Conservation (phyloP, 2,797 vertebrate genomes). For the Enteromius paludinosus region DNA sequence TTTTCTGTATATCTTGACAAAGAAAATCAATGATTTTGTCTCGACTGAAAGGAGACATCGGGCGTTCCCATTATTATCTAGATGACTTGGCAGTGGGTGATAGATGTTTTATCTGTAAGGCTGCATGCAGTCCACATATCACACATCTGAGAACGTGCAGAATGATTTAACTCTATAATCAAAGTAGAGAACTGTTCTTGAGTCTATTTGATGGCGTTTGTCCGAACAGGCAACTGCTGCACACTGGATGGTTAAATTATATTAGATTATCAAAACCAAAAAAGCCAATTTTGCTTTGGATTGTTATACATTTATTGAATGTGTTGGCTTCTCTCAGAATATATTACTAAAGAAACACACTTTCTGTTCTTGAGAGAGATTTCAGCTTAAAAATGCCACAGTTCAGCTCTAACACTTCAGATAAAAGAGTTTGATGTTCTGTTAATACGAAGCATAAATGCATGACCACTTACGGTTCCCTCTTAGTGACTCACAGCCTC, state of each 20-base stretch:
- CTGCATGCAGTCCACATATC: conserved; percentile 10
- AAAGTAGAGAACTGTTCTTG: neutral
- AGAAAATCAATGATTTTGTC: conserved; percentile 31
- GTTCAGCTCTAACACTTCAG: conserved; percentile 3
- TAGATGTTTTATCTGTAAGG: conserved; percentile 7
- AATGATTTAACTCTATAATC: conserved; percentile 5
- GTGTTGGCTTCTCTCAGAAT: neutral
- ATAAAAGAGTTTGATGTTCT: conserved; percentile 14
- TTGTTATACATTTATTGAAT: conserved; percentile 16
- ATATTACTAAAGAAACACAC: neutral
- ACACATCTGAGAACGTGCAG: conserved; percentile 15
- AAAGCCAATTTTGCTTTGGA: neutral
- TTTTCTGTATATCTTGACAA: conserved; percentile 21
- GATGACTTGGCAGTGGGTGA: neutral
- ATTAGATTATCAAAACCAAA: conserved; percentile 1
- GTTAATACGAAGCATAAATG: conserved; percentile 13
- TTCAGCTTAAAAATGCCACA: neutral
- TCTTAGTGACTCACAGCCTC: neutral
- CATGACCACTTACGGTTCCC: neutral
- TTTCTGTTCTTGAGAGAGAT: conserved; percentile 19
- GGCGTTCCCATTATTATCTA: conserved; percentile 4
- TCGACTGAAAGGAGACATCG: neutral
- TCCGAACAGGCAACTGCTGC: neutral
- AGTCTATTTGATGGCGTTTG: neutral
- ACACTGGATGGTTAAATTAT: conserved; percentile 1